These are phyloP conservation scores for Bombus difficillimus DNA, from an alignment of 1,140 invertebrate species.

Conservation along the genomic window DNA sequence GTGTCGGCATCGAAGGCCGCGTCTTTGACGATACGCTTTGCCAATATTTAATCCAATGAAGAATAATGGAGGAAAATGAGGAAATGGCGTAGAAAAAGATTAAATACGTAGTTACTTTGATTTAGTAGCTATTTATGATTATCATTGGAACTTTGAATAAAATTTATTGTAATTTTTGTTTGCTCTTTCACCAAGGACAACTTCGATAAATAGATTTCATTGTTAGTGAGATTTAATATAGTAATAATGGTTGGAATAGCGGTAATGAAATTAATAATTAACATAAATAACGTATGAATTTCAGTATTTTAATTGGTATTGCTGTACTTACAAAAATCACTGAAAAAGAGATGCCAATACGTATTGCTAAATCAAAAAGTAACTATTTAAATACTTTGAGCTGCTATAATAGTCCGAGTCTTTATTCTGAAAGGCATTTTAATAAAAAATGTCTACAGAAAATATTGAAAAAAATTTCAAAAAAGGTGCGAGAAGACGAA, in stretches of 20 bases:
- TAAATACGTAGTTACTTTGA: neutral
- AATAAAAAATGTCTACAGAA: neutral
- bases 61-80: neutral
- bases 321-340: too few relatives aligned
- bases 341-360: too few relatives aligned
- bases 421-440: neutral
- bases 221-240: too few relatives aligned
- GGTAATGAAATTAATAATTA: too few relatives aligned
- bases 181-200: too few relatives aligned
- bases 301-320: too few relatives aligned
- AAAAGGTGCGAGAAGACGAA: neutral
- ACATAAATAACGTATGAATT: too few relatives aligned
- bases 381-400: too few relatives aligned
- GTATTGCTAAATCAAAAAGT: too few relatives aligned
- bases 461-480: neutral
- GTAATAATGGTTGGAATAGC: too few relatives aligned
- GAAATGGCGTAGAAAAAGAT: neutral
- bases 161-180: too few relatives aligned
- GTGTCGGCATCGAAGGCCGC: constrained; percentile 39
- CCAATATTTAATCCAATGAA: neutral
- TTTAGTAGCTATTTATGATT: neutral
- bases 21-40: neutral
- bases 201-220: too few relatives aligned
- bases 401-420: neutral
- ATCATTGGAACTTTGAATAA: neutral